phyloP scores from a whole-genome alignment of 2,113 vertebrate species.

The Lophura nycthemera region DNA sequence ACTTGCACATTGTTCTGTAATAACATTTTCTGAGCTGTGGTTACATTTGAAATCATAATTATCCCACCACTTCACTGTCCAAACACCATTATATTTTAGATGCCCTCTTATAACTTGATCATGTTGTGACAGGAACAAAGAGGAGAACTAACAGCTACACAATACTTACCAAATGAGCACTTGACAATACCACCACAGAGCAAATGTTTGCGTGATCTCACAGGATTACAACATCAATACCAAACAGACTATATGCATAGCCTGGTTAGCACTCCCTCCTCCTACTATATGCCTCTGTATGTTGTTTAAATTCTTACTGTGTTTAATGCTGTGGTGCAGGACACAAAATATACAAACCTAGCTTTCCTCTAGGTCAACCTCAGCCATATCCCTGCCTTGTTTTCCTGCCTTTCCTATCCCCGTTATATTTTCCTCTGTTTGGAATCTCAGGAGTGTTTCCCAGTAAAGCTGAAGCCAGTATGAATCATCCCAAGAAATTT shows the following conservation, averaged over 20 bases:
- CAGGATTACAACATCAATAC: background rate
- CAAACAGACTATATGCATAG: background rate
- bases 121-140: conserved; percentile 18
- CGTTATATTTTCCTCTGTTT: background rate
- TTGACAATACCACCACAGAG: background rate
- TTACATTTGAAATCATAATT: conserved; percentile 50
- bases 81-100: conserved; percentile 47
- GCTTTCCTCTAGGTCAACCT: background rate
- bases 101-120: conserved; percentile 16
- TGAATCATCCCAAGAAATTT: background rate
- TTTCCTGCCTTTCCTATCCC: background rate
- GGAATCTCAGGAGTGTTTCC: background rate
- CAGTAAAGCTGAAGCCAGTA: background rate
- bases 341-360: background rate
- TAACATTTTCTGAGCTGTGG: conserved; percentile 28
- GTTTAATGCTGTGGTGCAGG: background rate
- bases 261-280: background rate
- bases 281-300: background rate
- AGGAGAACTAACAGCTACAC: background rate
- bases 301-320: background rate
- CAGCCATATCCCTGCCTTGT: background rate
- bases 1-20: conserved; percentile 11
- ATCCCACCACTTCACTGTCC: conserved; percentile 37
- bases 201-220: background rate
- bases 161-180: conserved; percentile 23